phyloP scores from a whole-genome alignment of 2,797 vertebrate genomes.

The Pangasius djambal region DNA sequence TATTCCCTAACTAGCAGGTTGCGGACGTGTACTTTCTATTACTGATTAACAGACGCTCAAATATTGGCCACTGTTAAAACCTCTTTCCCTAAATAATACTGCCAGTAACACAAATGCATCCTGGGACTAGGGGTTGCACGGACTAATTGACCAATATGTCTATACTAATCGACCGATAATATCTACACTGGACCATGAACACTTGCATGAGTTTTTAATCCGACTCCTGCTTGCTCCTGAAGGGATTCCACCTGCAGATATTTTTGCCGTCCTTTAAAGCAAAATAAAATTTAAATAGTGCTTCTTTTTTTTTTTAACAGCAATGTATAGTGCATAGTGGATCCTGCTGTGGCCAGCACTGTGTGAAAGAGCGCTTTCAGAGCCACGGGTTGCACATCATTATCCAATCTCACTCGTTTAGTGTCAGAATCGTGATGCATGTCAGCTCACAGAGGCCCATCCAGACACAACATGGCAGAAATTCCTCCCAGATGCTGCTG shows the following conservation, averaged over 20 bases:
- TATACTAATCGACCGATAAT: no score
- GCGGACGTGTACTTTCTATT: background rate
- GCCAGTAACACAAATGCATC: background rate
- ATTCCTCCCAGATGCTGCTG: background rate
- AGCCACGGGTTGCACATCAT: background rate
- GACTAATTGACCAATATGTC: background rate
- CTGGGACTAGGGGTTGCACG: background rate
- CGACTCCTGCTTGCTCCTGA: background rate
- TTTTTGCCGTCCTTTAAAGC: background rate
- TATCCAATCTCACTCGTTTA: background rate
- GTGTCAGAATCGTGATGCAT: background rate
- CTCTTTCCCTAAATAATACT: background rate
- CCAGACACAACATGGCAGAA: background rate
- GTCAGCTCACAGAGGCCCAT: background rate
- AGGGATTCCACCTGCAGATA: background rate
- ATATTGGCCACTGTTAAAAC: slow-evolving; percentile 28
- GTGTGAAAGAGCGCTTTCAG: background rate
- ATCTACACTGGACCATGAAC: background rate
- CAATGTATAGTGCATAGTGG: no score
- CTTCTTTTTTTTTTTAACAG: no score
- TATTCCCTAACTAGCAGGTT: slow-evolving; percentile 8
- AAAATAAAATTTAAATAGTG: background rate
- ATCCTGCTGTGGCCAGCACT: background rate
- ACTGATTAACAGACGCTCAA: slow-evolving; percentile 35
- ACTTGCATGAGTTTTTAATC: background rate